phyloP scores from a whole-genome alignment of 2,113 vertebrate genomes.

The Elaphurus davidianus region DNA sequence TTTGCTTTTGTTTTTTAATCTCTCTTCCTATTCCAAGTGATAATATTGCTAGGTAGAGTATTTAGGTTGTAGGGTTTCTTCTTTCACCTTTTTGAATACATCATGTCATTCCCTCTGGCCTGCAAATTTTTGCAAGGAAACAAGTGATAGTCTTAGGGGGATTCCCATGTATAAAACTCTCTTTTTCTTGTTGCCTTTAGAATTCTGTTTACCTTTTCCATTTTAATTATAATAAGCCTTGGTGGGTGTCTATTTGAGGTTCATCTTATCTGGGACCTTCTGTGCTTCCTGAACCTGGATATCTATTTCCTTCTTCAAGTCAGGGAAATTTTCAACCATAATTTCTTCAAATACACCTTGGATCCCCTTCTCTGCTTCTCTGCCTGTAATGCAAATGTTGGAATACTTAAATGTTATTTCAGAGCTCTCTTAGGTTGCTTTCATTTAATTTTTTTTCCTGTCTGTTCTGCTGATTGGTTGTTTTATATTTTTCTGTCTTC shows the following conservation, averaged over 20 bases:
- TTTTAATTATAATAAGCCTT: not conserved
- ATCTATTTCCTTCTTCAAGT: not conserved
- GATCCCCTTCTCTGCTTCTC: not conserved
- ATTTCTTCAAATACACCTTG: not conserved
- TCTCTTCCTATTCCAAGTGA: not conserved
- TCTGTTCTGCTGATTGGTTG: not conserved
- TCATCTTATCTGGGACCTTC: not conserved
- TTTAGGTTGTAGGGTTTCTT: not conserved
- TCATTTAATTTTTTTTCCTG: not conserved
- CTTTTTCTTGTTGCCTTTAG: not conserved
- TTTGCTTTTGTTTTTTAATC: not conserved
- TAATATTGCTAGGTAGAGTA: not conserved
- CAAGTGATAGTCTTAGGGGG: not conserved
- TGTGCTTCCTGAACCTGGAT: not conserved
- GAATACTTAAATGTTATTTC: not conserved
- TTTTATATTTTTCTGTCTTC: not conserved
- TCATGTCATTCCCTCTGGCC: not conserved
- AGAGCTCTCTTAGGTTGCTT: not conserved
- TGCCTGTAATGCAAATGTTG: not conserved
- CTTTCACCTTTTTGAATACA: not conserved
- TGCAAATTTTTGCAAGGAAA: not conserved
- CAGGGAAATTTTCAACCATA: not conserved
- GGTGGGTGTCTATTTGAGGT: not conserved
- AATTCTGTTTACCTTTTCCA: not conserved
- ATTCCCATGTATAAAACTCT: not conserved